phyloP scores from a whole-genome alignment of 2,888 invertebrate species.

The Rhingia campestris region DNA sequence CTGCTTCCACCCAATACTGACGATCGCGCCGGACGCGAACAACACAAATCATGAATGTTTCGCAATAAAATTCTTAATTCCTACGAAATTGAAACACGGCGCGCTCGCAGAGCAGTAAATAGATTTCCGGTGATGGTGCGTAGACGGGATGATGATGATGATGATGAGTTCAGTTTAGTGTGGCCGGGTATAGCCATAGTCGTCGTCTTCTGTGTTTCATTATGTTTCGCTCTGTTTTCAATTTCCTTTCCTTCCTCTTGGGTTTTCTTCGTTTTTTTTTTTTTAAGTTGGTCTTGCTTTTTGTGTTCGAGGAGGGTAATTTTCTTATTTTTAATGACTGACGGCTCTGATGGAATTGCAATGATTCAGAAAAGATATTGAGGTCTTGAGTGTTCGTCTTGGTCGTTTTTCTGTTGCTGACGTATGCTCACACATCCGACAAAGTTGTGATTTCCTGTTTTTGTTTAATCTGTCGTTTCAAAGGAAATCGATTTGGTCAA shows the following conservation, averaged over 20 bases:
- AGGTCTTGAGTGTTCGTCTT: constrained; percentile 14
- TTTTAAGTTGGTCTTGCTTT: neutral
- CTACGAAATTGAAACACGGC: constrained; percentile 71
- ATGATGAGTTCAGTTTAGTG: constrained; percentile 42
- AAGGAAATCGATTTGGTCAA: constrained; percentile 51
- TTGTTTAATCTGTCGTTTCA: constrained; percentile 27
- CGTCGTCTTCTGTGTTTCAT: constrained; percentile 44
- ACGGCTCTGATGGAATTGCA: constrained; percentile 55
- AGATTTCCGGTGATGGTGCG: constrained; percentile 73
- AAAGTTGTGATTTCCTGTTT: constrained; percentile 61
- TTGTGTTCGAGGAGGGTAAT: constrained; percentile 58
- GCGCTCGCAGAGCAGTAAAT: constrained; percentile 59
- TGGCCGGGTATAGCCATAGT: constrained; percentile 12
- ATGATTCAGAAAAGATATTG: constrained; percentile 59
- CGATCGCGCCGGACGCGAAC: constrained; percentile 45
- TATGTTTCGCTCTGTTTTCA: constrained; percentile 54
- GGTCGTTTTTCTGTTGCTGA: constrained; percentile 30
- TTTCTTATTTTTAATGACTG: constrained; percentile 33
- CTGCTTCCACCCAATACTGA: constrained; percentile 3
- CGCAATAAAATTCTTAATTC: constrained; percentile 72
- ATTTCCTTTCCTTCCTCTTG: constrained; percentile 43
- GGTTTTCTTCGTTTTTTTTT: no score
- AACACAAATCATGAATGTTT: constrained; percentile 71
- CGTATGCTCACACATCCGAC: constrained; percentile 49
- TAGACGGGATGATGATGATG: constrained; percentile 32